phyloP scores from a whole-genome alignment of 2,797 vertebrate genomes.

The Hemitrygon akajei region DNA sequence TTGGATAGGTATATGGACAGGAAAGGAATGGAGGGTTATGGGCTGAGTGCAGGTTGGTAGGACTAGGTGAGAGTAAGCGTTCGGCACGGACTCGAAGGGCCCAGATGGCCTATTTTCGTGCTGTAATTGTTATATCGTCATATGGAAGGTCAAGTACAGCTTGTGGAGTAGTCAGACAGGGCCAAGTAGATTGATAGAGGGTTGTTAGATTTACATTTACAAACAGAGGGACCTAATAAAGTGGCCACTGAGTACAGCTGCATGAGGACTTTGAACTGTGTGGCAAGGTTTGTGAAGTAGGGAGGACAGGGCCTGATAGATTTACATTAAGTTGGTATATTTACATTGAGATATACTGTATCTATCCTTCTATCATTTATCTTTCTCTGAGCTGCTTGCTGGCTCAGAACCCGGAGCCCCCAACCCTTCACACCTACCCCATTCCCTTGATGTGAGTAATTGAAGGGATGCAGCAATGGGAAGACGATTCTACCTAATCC shows the following conservation, averaged over 20 bases:
- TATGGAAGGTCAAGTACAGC: too few species aligned
- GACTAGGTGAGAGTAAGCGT: too few species aligned
- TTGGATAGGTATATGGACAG: too few species aligned
- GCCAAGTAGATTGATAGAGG: too few species aligned
- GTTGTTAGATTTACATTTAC: too few species aligned
- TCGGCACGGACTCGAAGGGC: too few species aligned
- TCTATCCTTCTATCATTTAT: neutral
- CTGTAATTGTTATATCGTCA: too few species aligned
- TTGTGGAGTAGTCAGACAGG: too few species aligned
- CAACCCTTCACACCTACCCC: neutral
- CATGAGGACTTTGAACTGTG: slow-evolving; percentile 38
- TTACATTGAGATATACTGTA: neutral
- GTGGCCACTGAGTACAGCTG: neutral
- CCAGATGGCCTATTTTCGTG: too few species aligned
- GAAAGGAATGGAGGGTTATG: too few species aligned
- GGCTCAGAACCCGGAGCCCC: neutral
- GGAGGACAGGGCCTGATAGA: neutral
- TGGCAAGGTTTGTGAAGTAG: neutral
- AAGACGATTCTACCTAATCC: neutral
- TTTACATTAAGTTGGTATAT: neutral
- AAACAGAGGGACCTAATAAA: too few species aligned
- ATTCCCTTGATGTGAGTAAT: neutral
- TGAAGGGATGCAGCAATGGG: neutral
- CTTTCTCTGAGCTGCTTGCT: neutral
- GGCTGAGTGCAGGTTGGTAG: too few species aligned